A percentile compares a stretch with the other conserved stretches of the same genome.
phyloP scores from a whole-genome alignment of 2,113 vertebrate species.

The Hiodon tergisus region DNA sequence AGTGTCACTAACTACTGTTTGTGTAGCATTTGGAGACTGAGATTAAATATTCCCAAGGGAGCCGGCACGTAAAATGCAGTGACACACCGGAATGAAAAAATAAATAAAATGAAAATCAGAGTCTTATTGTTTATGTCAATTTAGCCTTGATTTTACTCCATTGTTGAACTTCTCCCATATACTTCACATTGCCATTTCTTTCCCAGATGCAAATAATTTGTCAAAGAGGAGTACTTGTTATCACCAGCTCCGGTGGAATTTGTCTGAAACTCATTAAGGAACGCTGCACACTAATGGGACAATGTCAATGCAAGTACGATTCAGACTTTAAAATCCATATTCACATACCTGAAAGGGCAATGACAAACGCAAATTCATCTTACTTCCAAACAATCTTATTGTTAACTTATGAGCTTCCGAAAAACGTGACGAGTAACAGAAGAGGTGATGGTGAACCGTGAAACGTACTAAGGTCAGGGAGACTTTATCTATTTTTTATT shows the following conservation, averaged over 20 bases:
- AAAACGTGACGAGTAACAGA: too few species aligned
- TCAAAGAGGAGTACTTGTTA: not conserved
- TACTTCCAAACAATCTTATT: too few species aligned
- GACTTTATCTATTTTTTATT: too few species aligned
- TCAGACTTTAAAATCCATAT: too few species aligned
- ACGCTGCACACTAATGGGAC: not conserved
- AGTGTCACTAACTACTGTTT: not conserved
- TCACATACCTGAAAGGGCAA: too few species aligned
- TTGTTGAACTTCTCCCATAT: slow-evolving; percentile 14
- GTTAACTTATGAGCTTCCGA: too few species aligned
- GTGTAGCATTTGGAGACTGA: not conserved
- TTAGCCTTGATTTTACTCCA: slow-evolving; percentile 8
- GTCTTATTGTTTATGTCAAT: slow-evolving; percentile 1
- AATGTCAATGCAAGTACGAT: too few species aligned
- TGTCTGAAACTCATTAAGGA: not conserved
- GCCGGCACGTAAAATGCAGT: not conserved
- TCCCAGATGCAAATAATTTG: not conserved
- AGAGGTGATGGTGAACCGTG: too few species aligned
- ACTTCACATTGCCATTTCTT: slow-evolving; percentile 4
- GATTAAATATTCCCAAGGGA: slow-evolving; percentile 2
- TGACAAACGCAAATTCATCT: too few species aligned
- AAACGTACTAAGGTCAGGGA: too few species aligned
- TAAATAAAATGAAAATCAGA: not conserved
- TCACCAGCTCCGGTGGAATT: not conserved
- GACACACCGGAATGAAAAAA: not conserved